Evolutionary conservation across 2,113 vertebrate genomes (phyloP), one percentile per base, ranked within the genome.

Genomic region (Mesitornis unicolor): DNA sequence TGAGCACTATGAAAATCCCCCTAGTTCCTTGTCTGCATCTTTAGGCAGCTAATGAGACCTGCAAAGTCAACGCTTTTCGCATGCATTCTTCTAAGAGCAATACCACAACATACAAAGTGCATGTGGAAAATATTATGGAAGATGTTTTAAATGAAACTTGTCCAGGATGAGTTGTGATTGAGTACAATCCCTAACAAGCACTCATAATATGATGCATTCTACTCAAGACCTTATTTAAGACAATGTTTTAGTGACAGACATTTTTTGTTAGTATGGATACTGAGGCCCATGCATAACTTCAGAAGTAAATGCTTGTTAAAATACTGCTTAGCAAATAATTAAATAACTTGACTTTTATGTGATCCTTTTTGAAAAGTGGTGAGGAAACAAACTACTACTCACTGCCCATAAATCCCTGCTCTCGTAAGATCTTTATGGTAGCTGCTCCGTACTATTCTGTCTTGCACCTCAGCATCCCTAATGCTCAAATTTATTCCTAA

Each of bases 51-150:
- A 68, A 68, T 29, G 18, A 56, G 45, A 14, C 26, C 68, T 59
- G 50, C 10, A 24, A 47, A 64, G 31, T n/a, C 21, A 29, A 12
- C 60, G 29, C 10, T 75, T 54, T 60, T 56, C 40, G 15, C 1
- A 0, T n/a, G 11, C 5, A 13, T 35, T 6, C 7, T 54, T 38
- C 24, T 33, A 38, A 50, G 14, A 79, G 29, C 70, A 85, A 69
- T 4, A 10, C 12, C 2, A 0, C 3, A 75, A 21, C 20, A 76
- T 3, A 9, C 4, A 14, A 75, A 74, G 8, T 9, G 2, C 6
- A 2, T 3, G 5, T 33, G 36, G 24, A 73, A 74, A 63, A 45
- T 9, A 21, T 2, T 8, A 15, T 35, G 16, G 26, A 24, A 73
- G 43, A 25, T 43, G 12, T 14, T 78, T 25, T 35, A 38, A 68